Conservation (phyloP, 2,888 invertebrate genomes). For the Sinopyrophorus schimmeli region DNA sequence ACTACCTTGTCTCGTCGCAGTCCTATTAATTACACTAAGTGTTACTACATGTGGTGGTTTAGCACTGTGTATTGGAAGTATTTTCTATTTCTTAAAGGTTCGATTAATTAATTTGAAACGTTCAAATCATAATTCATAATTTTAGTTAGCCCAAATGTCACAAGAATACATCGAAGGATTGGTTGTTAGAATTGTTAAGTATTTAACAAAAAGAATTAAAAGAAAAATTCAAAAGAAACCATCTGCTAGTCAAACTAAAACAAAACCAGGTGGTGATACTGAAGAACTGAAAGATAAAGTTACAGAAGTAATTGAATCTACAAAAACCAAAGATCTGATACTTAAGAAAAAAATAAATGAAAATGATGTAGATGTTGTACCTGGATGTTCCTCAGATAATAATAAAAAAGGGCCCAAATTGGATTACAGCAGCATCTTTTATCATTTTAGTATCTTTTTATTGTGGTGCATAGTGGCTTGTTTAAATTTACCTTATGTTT, state of each 20-base stretch:
- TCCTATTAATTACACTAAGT: conserved; percentile 64
- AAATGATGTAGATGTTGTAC: background rate
- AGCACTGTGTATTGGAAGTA: conserved; percentile 65
- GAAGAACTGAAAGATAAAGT: too few species aligned
- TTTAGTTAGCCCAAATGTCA: conserved; percentile 72
- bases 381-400: background rate
- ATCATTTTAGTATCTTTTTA: conserved; percentile 73
- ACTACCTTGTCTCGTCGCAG: conserved; percentile 70
- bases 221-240: conserved; percentile 9
- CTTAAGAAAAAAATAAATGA: background rate
- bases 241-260: conserved; percentile 6
- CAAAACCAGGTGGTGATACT: too few species aligned
- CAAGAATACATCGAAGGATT: conserved; percentile 71
- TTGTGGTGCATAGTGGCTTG: conserved; percentile 67
- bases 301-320: too few species aligned
- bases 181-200: conserved; percentile 45
- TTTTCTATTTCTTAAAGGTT: conserved; percentile 73
- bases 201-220: conserved; percentile 41
- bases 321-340: too few species aligned
- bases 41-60: conserved; percentile 75
- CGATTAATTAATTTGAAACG: conserved; percentile 31
- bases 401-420: background rate
- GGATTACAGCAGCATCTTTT: conserved; percentile 60
- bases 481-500: conserved; percentile 71
- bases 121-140: conserved; percentile 21